Conservation (phyloP, 2,113 vertebrate species). For the Salvator merianae region DNA sequence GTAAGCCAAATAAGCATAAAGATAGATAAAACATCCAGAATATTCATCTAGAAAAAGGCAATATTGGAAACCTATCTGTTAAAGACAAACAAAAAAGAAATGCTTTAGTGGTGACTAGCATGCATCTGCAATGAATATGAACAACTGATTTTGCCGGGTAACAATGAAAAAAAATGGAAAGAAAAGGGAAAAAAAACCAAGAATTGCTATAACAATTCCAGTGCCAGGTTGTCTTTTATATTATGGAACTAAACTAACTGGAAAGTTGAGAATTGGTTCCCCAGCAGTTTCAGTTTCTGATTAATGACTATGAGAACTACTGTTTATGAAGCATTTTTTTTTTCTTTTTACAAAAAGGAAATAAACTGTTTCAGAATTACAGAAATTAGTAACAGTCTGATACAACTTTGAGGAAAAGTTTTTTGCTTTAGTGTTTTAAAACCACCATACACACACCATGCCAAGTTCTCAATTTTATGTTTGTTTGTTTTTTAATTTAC, state of each 20-base stretch:
- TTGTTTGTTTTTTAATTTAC: not conserved
- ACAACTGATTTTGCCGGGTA: slow-evolving; percentile 48
- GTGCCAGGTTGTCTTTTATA: slow-evolving; percentile 9
- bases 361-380: slow-evolving; percentile 42
- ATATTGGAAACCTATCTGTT: slow-evolving; percentile 28
- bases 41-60: slow-evolving; percentile 8
- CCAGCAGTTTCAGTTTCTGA: slow-evolving; percentile 45
- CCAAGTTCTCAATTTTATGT: not conserved
- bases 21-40: slow-evolving; percentile 21
- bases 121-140: slow-evolving; percentile 62
- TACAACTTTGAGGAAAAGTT: not conserved
- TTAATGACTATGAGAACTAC: slow-evolving; percentile 19
- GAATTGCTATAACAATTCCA: not conserved
- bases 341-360: slow-evolving; percentile 23
- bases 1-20: slow-evolving; percentile 63
- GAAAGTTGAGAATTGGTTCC: slow-evolving; percentile 30
- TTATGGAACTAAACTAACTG: not conserved
- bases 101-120: slow-evolving; percentile 51
- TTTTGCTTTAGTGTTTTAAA: no score
- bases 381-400: not conserved
- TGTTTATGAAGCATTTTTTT: slow-evolving; percentile 26
- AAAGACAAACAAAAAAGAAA: not conserved
- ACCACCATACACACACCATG: no score
- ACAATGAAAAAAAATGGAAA: not conserved
- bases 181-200: not conserved